Percentiles rank a stretch among this genome's conserved stretches.
Evolutionary conservation across 2,888 invertebrate species (phyloP).

Genomic region (Platycheirus albimanus): DNA sequence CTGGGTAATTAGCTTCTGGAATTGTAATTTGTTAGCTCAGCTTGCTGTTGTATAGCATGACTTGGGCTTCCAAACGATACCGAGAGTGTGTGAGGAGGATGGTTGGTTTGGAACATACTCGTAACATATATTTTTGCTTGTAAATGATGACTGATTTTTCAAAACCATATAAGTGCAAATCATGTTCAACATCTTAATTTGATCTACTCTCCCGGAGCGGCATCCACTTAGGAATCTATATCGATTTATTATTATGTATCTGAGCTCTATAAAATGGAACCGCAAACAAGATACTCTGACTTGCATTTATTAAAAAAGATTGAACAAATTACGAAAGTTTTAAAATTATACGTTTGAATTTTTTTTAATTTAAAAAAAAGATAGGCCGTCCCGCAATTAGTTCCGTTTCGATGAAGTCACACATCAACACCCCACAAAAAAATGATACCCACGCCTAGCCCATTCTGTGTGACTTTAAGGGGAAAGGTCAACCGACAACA

Average conservation of each 20-base stretch:
- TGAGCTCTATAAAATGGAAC: no score
- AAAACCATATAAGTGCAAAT: constrained; percentile 68
- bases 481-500: constrained; percentile 11
- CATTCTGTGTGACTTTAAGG: neutral
- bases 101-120: constrained; percentile 2
- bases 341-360: no score
- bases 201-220: constrained; percentile 63
- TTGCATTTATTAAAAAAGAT: no score
- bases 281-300: no score
- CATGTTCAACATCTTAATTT: constrained; percentile 73
- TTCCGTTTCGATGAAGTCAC: constrained; percentile 7
- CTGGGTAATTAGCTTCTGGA: constrained; percentile 69
- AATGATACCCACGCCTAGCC: no score
- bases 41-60: neutral
- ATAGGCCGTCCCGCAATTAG: no score
- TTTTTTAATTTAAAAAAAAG: no score
- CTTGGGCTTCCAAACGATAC: neutral
- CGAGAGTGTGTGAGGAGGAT: neutral
- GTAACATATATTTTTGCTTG: no score
- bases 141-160: constrained; percentile 53
- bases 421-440: constrained; percentile 8
- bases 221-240: constrained; percentile 21
- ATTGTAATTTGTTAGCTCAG: constrained; percentile 65
- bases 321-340: no score
- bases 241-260: constrained; percentile 38